phyloP scores from a whole-genome alignment of 2,888 invertebrate species.

The Encarsia formosa region DNA sequence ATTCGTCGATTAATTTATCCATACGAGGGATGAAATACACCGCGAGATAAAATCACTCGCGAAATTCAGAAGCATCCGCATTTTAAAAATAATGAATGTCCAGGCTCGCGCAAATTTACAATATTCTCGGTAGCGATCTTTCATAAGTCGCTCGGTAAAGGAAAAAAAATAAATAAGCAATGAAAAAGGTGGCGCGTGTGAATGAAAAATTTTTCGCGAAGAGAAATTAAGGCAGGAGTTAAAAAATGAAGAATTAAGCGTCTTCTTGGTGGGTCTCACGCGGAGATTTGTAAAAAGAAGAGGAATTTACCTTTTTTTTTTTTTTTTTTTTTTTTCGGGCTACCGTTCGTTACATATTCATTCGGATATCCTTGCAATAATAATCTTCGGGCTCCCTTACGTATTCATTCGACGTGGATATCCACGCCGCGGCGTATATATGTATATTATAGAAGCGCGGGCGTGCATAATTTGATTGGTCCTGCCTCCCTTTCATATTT shows the following conservation, averaged over 20 bases:
- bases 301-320: not conserved
- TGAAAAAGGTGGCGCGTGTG: not conserved
- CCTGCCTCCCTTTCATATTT: slow-evolving; percentile 22
- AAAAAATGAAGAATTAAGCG: too few relatives aligned
- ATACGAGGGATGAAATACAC: too few relatives aligned
- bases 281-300: slow-evolving; percentile 3
- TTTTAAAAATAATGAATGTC: too few relatives aligned
- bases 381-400: slow-evolving; percentile 19
- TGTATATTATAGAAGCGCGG: too few relatives aligned
- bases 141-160: too few relatives aligned
- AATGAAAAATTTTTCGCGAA: not conserved
- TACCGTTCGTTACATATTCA: slow-evolving; percentile 19
- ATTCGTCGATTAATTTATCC: too few relatives aligned
- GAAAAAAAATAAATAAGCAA: too few relatives aligned
- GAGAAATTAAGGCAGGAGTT: not conserved
- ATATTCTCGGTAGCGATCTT: too few relatives aligned
- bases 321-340: slow-evolving; percentile 16
- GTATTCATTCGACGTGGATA: slow-evolving; percentile 24
- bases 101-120: too few relatives aligned
- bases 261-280: slow-evolving; percentile 15
- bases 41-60: too few relatives aligned
- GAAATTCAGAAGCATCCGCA: too few relatives aligned
- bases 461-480: slow-evolving; percentile 27
- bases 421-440: too few relatives aligned
- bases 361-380: slow-evolving; percentile 22